Base-by-base conservation (phyloP, 2,113 vertebrate species). In the Amphiprion ocellaris region DNA sequence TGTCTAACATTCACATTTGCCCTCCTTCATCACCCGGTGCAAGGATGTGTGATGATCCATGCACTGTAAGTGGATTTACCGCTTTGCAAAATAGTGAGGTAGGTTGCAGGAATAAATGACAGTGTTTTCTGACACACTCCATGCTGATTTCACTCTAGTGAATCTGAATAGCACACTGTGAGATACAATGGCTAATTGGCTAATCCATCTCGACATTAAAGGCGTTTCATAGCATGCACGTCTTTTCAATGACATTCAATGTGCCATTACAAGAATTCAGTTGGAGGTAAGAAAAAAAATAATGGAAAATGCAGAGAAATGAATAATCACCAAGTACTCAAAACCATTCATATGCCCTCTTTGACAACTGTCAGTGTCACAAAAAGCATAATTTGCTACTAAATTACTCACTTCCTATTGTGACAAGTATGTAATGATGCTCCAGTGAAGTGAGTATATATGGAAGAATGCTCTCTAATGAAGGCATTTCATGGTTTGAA, bases 141-240 rank as follows among this genome's bases (percentile, higher is more conserved):
- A 75, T 84, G 89, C 87, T 90, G 74, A 89, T 85, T 90, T 89
- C 78, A 82, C 82, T 89, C 77, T 63, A 28, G 83, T 75, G 75
- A 79, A 79, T 87, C 61, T 87, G 69, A 92, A 86, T 69, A 58
- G 70, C 76, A 84, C 10, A 21, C 85, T 80, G 82, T 68, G 70
- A 84, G 77, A 82, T 67, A 84, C 83, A 89, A 90, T 82, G 59
- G 85, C 83, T 91, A 90, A 93, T 91, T 90, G 87, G 64, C 77
- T 83, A 76, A 86, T 88, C 80, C 80, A 83, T 84, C 80, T 86
- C 30, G 16, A 83, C 87, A 86, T 93, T 88, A 87, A 85, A 85
- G 77, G 69, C 88, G 79, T 90, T 90, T 87, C 81, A 85, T 62
- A 65, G 82, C 72, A 88, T 78, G 83, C 77, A 83, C 66, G 66